A percentile compares a stretch with the other conserved stretches of the same genome.
Evolutionary conservation across 2,888 invertebrate species (phyloP).

Genomic region (Drosophila falleni): DNA sequence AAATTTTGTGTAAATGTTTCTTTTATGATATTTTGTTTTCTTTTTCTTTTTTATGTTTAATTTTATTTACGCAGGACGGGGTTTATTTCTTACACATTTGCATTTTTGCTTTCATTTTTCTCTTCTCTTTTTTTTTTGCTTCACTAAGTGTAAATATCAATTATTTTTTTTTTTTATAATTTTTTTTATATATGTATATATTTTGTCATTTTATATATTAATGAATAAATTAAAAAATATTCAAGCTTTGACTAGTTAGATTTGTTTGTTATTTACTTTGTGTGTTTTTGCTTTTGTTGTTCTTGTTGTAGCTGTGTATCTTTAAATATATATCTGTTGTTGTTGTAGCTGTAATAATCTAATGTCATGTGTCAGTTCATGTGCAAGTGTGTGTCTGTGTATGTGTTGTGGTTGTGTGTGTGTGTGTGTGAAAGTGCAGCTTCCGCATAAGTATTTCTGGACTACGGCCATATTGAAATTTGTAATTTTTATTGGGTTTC

Average conservation of each 20-base stretch:
- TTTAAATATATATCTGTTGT: constrained; percentile 31
- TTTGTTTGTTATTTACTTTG: constrained; percentile 55
- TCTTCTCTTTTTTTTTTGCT: constrained; percentile 61
- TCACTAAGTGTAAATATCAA: constrained; percentile 84
- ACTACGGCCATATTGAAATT: constrained; percentile 1
- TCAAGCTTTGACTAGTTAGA: constrained; percentile 82
- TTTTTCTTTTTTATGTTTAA: constrained; percentile 69
- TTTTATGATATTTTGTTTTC: constrained; percentile 71
- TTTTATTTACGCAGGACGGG: constrained; percentile 84
- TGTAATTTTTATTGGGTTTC: neutral
- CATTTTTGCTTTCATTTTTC: constrained; percentile 65
- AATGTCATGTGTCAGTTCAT: constrained; percentile 17
- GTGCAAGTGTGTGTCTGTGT: constrained; percentile 19
- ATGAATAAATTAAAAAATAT: constrained; percentile 82
- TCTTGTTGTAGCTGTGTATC: constrained; percentile 17
- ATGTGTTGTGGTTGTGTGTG: constrained; percentile 4
- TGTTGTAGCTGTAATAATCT: constrained; percentile 22
- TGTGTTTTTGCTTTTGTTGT: constrained; percentile 28
- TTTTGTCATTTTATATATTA: constrained; percentile 40
- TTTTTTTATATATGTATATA: constrained; percentile 59
- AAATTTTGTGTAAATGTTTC: constrained; percentile 81
- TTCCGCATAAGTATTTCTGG: constrained; percentile 8
- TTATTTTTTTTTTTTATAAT: constrained; percentile 64
- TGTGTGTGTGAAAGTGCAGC: constrained; percentile 25
- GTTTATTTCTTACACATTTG: constrained; percentile 83